Percentiles rank a stretch among this genome's conserved stretches.
Conservation (phyloP, 2,797 vertebrate species). For the Eulemur coronatus region DNA sequence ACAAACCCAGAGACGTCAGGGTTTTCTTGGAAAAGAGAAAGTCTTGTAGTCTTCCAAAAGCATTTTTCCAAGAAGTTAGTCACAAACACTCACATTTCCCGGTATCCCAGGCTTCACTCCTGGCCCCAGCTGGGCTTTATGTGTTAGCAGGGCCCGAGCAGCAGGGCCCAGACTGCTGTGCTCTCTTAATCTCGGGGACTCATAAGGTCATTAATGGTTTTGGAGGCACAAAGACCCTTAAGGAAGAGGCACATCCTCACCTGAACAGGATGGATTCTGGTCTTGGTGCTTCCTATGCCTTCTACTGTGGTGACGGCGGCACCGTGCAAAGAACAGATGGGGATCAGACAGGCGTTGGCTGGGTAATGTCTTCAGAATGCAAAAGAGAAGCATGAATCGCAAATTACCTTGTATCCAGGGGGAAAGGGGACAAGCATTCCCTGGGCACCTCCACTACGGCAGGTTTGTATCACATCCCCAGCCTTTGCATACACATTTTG, state of each 20-base stretch:
- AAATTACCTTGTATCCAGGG: neutral
- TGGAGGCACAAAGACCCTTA: neutral
- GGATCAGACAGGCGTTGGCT: conserved; percentile 84
- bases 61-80: neutral
- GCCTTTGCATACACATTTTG: neutral
- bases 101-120: neutral
- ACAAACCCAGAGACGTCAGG: neutral
- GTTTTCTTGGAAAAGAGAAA: neutral
- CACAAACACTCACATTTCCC: neutral
- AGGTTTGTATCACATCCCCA: neutral
- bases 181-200: neutral
- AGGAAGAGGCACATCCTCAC: conserved; percentile 67
- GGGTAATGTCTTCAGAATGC: conserved; percentile 83
- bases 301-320: conserved; percentile 85
- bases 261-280: conserved; percentile 85
- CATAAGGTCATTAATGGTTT: neutral
- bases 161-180: neutral
- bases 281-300: conserved; percentile 84
- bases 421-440: neutral
- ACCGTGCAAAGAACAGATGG: conserved; percentile 84
- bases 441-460: neutral
- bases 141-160: neutral
- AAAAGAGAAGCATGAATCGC: conserved; percentile 62
- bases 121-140: neutral
- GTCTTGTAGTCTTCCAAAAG: neutral